Evolutionary conservation across 2,797 vertebrate genomes (phyloP).

Genomic region (Sebastes steindachneri): DNA sequence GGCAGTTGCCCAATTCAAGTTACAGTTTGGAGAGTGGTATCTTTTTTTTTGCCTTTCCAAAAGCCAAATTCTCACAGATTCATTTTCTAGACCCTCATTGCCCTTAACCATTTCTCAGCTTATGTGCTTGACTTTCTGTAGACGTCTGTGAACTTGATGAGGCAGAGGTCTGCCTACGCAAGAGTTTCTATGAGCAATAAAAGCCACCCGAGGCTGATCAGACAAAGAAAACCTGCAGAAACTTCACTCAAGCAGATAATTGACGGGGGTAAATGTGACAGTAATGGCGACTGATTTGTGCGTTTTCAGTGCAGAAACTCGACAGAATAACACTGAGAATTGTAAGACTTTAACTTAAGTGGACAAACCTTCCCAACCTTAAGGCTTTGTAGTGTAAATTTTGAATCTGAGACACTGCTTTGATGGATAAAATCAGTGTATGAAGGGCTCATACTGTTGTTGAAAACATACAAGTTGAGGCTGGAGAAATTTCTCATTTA

Average conservation of each 20-base stretch:
- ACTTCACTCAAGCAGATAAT: neutral
- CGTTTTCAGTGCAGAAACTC: neutral
- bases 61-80: neutral
- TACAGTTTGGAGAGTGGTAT: neutral
- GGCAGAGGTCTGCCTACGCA: neutral
- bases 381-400: neutral
- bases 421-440: neutral
- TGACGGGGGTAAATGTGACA: neutral
- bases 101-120: neutral
- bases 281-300: neutral
- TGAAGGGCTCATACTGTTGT: constrained; percentile 10
- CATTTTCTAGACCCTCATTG: neutral
- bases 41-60: neutral
- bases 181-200: neutral
- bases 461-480: neutral
- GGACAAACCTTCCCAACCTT: neutral
- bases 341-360: neutral
- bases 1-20: neutral
- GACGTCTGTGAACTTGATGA: neutral
- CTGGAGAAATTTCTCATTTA: constrained; percentile 40
- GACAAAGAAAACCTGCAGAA: constrained; percentile 13
- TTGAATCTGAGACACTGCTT: neutral
- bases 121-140: neutral
- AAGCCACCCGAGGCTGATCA: neutral
- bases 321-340: neutral